These are phyloP conservation scores for Neoniphon sammara DNA, from an alignment of 2,797 vertebrate species.

Conservation along the genomic window DNA sequence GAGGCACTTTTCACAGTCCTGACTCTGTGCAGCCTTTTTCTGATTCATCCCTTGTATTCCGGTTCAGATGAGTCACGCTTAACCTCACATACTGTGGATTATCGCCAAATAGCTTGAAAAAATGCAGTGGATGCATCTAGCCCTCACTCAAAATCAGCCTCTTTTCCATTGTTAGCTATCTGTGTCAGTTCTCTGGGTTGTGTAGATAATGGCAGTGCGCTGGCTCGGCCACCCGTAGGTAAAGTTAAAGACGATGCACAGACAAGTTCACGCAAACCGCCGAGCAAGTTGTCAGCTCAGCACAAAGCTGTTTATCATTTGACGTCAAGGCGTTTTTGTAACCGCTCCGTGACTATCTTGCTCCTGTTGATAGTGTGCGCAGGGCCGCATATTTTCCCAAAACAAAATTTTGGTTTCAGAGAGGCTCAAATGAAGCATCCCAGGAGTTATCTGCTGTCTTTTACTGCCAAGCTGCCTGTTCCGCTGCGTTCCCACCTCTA, in stretches of 20 bases:
- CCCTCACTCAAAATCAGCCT: background rate
- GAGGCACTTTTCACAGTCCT: conserved; percentile 3
- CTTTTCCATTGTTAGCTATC: background rate
- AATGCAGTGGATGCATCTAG: background rate
- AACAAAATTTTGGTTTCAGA: conserved; percentile 42
- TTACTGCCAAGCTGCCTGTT: conserved; percentile 20
- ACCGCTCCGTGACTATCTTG: background rate
- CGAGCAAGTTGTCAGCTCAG: conserved; percentile 10
- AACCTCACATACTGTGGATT: background rate
- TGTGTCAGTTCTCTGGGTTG: background rate
- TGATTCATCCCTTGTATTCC: conserved; percentile 39
- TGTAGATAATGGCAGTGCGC: background rate
- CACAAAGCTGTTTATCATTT: conserved; percentile 1
- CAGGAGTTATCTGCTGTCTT: conserved; percentile 40
- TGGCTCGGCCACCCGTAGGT: background rate
- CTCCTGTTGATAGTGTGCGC: background rate
- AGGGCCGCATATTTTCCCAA: conserved; percentile 39
- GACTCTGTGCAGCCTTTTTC: background rate
- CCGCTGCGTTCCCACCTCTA: conserved; percentile 51
- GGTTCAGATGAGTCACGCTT: conserved; percentile 37
- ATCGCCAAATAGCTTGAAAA: background rate
- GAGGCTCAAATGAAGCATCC: background rate
- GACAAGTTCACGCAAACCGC: conserved; percentile 27
- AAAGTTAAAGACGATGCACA: background rate
- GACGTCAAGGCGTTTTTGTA: conserved; percentile 12